phyloP scores from a whole-genome alignment of 2,888 invertebrate species.

The Hypercompe scribonia region DNA sequence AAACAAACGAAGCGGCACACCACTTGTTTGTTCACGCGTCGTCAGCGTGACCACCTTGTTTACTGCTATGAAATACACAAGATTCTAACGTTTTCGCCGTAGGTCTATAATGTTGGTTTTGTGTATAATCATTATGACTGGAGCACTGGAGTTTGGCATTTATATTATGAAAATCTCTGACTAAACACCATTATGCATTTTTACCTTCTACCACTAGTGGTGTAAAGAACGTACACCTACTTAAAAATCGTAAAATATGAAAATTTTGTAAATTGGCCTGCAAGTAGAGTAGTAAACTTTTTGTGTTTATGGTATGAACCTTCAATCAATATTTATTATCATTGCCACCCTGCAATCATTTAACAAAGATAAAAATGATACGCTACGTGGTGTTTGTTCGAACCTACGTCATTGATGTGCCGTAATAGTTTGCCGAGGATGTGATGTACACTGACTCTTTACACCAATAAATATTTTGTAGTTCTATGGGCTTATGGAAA shows the following conservation, averaged over 20 bases:
- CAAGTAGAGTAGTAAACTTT: not conserved
- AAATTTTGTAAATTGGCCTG: not conserved
- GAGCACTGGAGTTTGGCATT: not conserved
- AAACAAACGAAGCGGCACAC: constrained; percentile 56
- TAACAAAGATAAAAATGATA: constrained; percentile 26
- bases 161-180: not conserved
- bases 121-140: constrained; percentile 55
- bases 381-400: constrained; percentile 34
- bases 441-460: constrained; percentile 45
- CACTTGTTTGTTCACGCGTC: constrained; percentile 85
- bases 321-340: not conserved
- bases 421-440: constrained; percentile 44
- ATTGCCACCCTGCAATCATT: too few species aligned
- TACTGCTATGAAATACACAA: constrained; percentile 74
- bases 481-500: constrained; percentile 39
- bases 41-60: constrained; percentile 80
- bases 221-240: not conserved
- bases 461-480: constrained; percentile 39
- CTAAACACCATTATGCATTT: not conserved
- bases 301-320: not conserved
- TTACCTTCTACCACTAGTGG: not conserved
- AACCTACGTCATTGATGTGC: constrained; percentile 47
- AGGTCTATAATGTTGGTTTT: constrained; percentile 61
- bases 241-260: not conserved
- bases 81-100: constrained; percentile 59